A percentile compares a stretch with the other conserved stretches of the same genome.
Conservation (phyloP, 2,888 invertebrate genomes). For the Scotopteryx bipunctaria region DNA sequence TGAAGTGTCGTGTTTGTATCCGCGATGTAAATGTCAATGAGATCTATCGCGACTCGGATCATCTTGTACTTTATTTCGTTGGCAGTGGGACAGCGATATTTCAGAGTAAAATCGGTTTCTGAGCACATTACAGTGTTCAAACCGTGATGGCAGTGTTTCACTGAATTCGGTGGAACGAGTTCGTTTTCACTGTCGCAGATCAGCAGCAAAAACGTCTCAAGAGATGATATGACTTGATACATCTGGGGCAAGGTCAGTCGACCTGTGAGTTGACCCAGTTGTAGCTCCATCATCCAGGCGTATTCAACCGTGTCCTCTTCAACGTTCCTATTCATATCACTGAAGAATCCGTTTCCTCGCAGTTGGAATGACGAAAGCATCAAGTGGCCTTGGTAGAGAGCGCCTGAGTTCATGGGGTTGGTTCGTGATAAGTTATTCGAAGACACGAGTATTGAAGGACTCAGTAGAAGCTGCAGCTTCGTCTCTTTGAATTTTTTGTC, state of each 20-base stretch:
- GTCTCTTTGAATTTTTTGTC: conserved; percentile 96
- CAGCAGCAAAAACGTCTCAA: conserved; percentile 94
- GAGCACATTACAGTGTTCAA: conserved; percentile 86
- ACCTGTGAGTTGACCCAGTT: conserved; percentile 96
- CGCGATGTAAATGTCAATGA: conserved; percentile 94
- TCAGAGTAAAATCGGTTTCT: conserved; percentile 86
- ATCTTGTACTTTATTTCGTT: conserved; percentile 97
- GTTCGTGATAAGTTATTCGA: conserved; percentile 89
- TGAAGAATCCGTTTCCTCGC: conserved; percentile 98
- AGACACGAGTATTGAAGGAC: conserved; percentile 93
- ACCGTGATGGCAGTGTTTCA: conserved; percentile 92
- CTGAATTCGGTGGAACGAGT: conserved; percentile 90
- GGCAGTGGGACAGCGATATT: conserved; percentile 90
- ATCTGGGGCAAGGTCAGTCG: conserved; percentile 95
- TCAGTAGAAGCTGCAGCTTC: conserved; percentile 93
- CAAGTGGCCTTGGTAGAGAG: conserved; percentile 91
- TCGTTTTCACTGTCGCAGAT: conserved; percentile 95
- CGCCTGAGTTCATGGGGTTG: conserved; percentile 68
- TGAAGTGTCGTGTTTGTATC: conserved; percentile 95
- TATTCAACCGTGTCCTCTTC: conserved; percentile 98
- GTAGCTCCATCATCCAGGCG: conserved; percentile 97
- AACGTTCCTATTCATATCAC: conserved; percentile 93
- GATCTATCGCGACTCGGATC: conserved; percentile 94
- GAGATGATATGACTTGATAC: conserved; percentile 92
- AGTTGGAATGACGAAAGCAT: conserved; percentile 93